Evolutionary conservation across 2,888 invertebrate genomes (phyloP), one percentile per base, ranked within the genome.

Genomic region (Synanthedon vespiformis): DNA sequence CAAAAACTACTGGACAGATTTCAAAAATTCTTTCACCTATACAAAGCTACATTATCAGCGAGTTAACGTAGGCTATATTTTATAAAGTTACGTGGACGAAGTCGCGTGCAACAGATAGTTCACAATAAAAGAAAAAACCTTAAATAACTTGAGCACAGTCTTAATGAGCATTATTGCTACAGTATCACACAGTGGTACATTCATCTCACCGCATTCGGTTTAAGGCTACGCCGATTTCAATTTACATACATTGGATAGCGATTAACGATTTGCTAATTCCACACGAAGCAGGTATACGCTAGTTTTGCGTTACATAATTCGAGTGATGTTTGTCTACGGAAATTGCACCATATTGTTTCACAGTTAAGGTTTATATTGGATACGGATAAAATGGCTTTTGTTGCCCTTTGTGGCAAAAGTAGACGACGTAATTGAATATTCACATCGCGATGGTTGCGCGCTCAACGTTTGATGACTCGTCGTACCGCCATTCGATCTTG

Each of bases 341-440:
- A 54, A 54, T 13, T 55, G 34, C 34, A 48, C 49, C 51, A 51
- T 8, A 53, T 58, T 40, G 4, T 13, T 47, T 53, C 55, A 52
- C 55, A 5, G 27, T 51, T 57, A 72, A 61, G 58, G 72, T 69
- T 54, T 55, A 60, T 60, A 69, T 62, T 72, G 50, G 56, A 49
- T 53, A 27, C 16, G 52, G 53, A 16, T 48, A 14, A 22, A 51
- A 4, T 50, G 40, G 40, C 55, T 56, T 67, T 65, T 62, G 61
- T 56, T 60, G 59, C 59, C 56, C 47, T 51, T 49, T 54, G 56
- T 53, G 54, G 53, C 56, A 55, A 56, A 58, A 76, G 74, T 70
- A 65, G 69, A 67, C 62, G 58, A 57, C 59, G 68, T 77, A 75
- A 80, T 79, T 76, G 77, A 81, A 80, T 81, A 80, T 80, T 80